Conservation (phyloP, 2,797 vertebrate species). For the Clarias platycephalus region DNA sequence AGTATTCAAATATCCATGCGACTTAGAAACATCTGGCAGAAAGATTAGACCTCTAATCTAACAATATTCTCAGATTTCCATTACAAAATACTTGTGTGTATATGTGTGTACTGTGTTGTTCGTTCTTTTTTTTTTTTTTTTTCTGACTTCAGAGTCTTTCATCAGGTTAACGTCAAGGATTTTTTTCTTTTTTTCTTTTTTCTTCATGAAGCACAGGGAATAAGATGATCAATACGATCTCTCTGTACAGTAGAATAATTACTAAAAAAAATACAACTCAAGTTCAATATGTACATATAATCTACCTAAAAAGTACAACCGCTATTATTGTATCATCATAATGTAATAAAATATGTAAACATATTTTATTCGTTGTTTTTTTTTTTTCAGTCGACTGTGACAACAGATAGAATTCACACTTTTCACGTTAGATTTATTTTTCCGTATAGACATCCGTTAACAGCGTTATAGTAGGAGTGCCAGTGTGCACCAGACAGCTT, state of each 20-base stretch:
- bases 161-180: slow-evolving; percentile 66
- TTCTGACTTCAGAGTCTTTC: slow-evolving; percentile 75
- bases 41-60: slow-evolving; percentile 92
- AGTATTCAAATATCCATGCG: slow-evolving; percentile 96
- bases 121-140: slow-evolving; percentile 58
- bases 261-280: slow-evolving; percentile 81
- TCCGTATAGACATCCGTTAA: slow-evolving; percentile 80
- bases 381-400: slow-evolving; percentile 75
- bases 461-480: slow-evolving; percentile 78
- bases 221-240: slow-evolving; percentile 72
- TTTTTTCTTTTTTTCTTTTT: slow-evolving; percentile 64
- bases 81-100: slow-evolving; percentile 76
- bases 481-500: slow-evolving; percentile 72
- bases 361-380: slow-evolving; percentile 36
- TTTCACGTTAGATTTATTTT: slow-evolving; percentile 82
- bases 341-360: slow-evolving; percentile 87
- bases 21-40: slow-evolving; percentile 91
- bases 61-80: slow-evolving; percentile 83
- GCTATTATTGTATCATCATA: slow-evolving; percentile 63
- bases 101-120: neutral
- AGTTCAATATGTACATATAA: slow-evolving; percentile 73
- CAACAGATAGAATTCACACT: slow-evolving; percentile 81
- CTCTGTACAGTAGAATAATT: slow-evolving; percentile 81
- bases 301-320: slow-evolving; percentile 83
- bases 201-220: slow-evolving; percentile 74